A percentile compares a stretch with the other conserved stretches of the same genome.
phyloP scores from a whole-genome alignment of 2,113 vertebrate species.

The Rhizomys pruinosus region DNA sequence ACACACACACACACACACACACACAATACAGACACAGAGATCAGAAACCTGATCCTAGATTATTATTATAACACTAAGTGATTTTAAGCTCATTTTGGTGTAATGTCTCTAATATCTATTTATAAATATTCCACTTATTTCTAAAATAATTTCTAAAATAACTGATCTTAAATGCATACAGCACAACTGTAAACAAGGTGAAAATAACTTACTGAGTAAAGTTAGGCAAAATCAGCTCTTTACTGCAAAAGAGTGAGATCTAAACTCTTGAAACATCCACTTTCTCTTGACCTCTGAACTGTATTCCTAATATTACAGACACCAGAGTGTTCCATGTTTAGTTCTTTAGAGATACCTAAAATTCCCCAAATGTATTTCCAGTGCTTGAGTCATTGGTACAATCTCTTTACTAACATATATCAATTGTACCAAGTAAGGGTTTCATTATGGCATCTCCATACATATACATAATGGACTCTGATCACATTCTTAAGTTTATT shows the following conservation, averaged over 20 bases:
- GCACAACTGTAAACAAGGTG: neutral
- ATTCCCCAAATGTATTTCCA: neutral
- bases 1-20: too few relatives aligned
- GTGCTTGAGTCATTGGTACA: neutral
- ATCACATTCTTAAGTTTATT: neutral
- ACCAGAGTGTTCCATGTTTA: neutral
- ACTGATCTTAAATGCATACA: constrained; percentile 27
- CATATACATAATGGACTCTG: neutral
- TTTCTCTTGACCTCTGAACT: neutral
- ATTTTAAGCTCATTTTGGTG: neutral
- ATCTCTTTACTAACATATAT: too few relatives aligned
- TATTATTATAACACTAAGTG: neutral
- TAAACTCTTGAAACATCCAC: neutral
- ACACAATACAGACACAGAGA: neutral
- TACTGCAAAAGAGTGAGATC: neutral
- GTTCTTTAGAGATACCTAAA: constrained; percentile 7
- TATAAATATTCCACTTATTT: neutral
- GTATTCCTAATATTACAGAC: neutral
- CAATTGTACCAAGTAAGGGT: neutral
- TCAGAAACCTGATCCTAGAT: neutral
- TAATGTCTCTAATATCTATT: neutral
- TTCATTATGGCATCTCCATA: neutral
- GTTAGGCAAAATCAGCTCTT: neutral
- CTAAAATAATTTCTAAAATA: constrained; percentile 8
- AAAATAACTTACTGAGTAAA: constrained; percentile 25